phyloP scores from a whole-genome alignment of 2,888 invertebrate genomes.

The Conomelus anceps region DNA sequence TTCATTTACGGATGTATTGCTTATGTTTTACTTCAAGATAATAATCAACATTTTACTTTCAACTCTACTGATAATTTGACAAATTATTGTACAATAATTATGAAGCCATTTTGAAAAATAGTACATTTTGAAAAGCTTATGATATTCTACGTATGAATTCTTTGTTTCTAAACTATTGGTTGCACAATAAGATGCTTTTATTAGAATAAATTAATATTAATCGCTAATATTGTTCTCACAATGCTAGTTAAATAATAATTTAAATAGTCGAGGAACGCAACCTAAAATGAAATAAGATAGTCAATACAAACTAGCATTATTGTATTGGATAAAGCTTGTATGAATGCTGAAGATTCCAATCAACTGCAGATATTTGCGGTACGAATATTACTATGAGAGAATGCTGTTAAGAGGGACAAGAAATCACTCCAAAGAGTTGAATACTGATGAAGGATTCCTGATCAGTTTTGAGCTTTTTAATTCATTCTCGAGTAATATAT shows the following conservation, averaged over 20 bases:
- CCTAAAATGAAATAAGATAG: background rate
- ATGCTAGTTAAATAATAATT: background rate
- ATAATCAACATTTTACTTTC: background rate
- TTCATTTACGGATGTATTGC: background rate
- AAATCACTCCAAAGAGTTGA: background rate
- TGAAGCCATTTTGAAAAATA: background rate
- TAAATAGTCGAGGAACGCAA: background rate
- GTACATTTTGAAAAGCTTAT: background rate
- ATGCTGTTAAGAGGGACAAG: background rate
- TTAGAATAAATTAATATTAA: background rate
- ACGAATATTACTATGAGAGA: background rate
- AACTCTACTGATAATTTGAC: background rate
- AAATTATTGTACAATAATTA: background rate
- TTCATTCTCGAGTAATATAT: background rate
- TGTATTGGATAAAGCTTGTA: background rate
- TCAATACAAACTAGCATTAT: background rate
- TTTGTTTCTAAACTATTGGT: background rate
- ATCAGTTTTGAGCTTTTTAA: background rate
- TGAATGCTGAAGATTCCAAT: background rate
- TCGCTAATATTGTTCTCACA: background rate
- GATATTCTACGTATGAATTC: background rate
- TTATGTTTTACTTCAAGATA: background rate
- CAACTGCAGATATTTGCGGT: background rate
- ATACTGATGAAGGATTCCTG: background rate
- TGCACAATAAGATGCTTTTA: background rate